phyloP scores from a whole-genome alignment of 2,888 invertebrate genomes.

The Pogonocherus hispidulus region DNA sequence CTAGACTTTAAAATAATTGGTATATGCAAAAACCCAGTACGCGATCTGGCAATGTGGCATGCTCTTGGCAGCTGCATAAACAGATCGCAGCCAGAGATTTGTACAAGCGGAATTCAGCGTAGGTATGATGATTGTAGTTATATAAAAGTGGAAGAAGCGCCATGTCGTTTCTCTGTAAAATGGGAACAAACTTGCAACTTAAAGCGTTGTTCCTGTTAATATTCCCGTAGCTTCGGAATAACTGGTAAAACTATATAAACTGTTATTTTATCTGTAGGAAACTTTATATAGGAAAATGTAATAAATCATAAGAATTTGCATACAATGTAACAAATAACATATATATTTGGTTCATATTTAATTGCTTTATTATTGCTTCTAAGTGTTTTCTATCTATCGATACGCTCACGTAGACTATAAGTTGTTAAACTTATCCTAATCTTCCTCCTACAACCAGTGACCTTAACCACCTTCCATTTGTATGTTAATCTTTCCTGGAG shows the following conservation, averaged over 20 bases:
- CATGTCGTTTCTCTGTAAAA: not conserved
- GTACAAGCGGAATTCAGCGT: not conserved
- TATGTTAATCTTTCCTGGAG: no score
- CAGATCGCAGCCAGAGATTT: not conserved
- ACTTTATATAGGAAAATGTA: not conserved
- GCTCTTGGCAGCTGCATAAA: not conserved
- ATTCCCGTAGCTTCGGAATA: not conserved
- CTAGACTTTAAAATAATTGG: no score
- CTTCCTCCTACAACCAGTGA: no score
- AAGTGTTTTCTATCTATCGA: no score
- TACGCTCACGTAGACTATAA: no score
- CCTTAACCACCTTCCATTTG: no score
- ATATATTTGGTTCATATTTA: no score
- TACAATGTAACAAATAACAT: no score
- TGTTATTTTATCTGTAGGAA: not conserved
- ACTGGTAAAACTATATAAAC: not conserved
- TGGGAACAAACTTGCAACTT: not conserved
- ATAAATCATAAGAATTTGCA: not conserved
- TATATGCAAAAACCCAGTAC: no score
- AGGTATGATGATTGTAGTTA: constrained; percentile 1
- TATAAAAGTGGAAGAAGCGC: not conserved
- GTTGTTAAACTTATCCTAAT: no score
- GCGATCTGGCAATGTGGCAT: not conserved
- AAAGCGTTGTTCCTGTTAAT: not conserved
- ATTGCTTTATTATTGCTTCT: no score